Evolutionary conservation across 2,113 vertebrate genomes (phyloP).

Genomic region (Xiphias gladius): DNA sequence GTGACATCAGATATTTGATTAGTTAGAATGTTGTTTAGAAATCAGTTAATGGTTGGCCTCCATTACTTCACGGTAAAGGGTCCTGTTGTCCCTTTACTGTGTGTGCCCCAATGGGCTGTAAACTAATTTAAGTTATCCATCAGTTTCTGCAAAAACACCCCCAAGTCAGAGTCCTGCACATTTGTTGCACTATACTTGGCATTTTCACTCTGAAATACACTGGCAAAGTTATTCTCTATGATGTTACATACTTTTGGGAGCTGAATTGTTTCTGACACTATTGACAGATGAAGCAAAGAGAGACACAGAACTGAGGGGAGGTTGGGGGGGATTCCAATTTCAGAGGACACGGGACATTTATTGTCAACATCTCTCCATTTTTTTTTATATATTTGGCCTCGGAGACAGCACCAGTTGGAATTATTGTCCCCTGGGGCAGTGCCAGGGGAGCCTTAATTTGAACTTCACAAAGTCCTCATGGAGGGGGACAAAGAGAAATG

Average conservation of each 20-base stretch:
- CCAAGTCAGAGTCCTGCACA: background rate
- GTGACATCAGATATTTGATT: background rate
- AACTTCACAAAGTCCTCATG: constrained; percentile 54
- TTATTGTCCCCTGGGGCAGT: constrained; percentile 3
- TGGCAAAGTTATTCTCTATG: background rate
- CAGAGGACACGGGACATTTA: constrained; percentile 63
- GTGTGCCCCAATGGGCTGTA: background rate
- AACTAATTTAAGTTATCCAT: background rate
- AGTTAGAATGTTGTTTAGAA: background rate
- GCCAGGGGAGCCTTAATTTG: constrained; percentile 47
- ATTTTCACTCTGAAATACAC: background rate
- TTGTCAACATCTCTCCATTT: constrained; percentile 50
- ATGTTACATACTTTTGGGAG: constrained; percentile 23
- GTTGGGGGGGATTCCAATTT: constrained; percentile 65
- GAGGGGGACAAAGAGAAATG: background rate
- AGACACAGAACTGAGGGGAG: constrained; percentile 30
- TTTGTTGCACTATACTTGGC: background rate
- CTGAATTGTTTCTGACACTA: constrained; percentile 40
- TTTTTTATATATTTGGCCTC: constrained; percentile 62
- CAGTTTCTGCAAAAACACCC: background rate
- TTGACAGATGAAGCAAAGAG: constrained; percentile 41
- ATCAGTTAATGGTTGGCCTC: background rate
- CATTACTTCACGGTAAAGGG: background rate
- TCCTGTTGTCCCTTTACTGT: background rate
- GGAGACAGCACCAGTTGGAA: constrained; percentile 30